Conservation (phyloP, 1,140 invertebrate genomes). For the Rhyzopertha dominica region DNA sequence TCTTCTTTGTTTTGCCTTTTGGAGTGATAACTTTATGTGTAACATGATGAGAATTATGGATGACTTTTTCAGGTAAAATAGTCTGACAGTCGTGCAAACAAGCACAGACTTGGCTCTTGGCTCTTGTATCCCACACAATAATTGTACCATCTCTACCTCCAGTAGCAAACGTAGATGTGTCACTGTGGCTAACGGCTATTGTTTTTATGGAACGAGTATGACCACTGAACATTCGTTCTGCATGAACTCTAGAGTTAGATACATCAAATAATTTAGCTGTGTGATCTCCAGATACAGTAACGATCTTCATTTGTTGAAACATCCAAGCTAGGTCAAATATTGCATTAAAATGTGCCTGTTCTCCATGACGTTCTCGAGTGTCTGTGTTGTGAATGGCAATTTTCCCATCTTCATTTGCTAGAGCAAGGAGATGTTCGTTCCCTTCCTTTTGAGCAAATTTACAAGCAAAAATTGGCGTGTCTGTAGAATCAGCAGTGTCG, state of each 20-base stretch:
- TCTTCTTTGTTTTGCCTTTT: too few relatives aligned
- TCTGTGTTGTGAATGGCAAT: conserved; percentile 57
- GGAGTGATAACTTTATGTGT: too few relatives aligned
- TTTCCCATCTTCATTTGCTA: conserved; percentile 81
- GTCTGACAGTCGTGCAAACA: too few relatives aligned
- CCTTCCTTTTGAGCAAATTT: conserved; percentile 53
- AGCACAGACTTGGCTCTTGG: too few relatives aligned
- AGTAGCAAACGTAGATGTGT: conserved; percentile 73
- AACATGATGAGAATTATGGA: too few relatives aligned
- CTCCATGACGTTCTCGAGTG: conserved; percentile 44
- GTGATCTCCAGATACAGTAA: conserved; percentile 83
- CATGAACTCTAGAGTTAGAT: conserved; percentile 51
- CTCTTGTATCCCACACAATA: conserved; percentile 74
- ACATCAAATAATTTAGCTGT: conserved; percentile 70
- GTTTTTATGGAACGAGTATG: conserved; percentile 78
- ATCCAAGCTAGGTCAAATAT: conserved; percentile 87
- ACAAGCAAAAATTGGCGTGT: conserved; percentile 57
- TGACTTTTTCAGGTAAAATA: too few relatives aligned
- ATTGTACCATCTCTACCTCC: conserved; percentile 80
- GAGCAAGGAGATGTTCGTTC: conserved; percentile 62
- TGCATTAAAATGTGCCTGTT: conserved; percentile 76
- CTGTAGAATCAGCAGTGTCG: conserved; percentile 41
- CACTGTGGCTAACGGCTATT: conserved; percentile 61
- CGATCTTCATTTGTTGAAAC: conserved; percentile 64
- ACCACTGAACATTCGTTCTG: conserved; percentile 58